phyloP scores from a whole-genome alignment of 1,140 invertebrate genomes.

The Sitophilus oryzae region DNA sequence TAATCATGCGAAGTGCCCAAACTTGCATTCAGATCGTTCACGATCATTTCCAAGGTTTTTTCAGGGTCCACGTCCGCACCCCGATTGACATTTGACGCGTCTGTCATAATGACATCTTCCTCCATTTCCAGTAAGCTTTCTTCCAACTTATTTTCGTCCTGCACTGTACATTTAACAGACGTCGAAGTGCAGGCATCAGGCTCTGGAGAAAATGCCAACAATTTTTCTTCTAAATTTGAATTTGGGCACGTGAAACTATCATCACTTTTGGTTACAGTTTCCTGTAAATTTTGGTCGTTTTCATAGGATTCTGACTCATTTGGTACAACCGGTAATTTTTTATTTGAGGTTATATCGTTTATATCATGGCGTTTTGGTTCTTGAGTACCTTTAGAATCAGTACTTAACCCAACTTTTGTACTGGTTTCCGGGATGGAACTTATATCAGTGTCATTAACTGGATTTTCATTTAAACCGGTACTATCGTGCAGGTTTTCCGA shows the following conservation, averaged over 20 bases:
- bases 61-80: conserved; percentile 11
- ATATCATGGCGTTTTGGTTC: background rate
- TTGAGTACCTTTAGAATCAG: too few species aligned
- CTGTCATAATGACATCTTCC: conserved; percentile 5
- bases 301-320: background rate
- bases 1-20: too few species aligned
- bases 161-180: background rate
- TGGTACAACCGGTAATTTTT: background rate
- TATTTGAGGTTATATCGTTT: background rate
- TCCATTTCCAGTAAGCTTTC: conserved; percentile 10
- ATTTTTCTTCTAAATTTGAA: background rate
- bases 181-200: background rate
- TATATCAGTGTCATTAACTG: too few species aligned
- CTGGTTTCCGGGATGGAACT: too few species aligned
- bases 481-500: too few species aligned
- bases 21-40: conserved; percentile 25
- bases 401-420: too few species aligned
- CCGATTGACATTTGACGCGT: background rate
- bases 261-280: too few species aligned
- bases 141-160: conserved; percentile 7
- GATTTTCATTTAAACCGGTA: too few species aligned
- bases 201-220: background rate
- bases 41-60: conserved; percentile 25
- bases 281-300: background rate
- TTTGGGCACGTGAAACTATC: too few species aligned